Conservation (phyloP, 2,113 vertebrate genomes). For the Himantopus leucocephalus region DNA sequence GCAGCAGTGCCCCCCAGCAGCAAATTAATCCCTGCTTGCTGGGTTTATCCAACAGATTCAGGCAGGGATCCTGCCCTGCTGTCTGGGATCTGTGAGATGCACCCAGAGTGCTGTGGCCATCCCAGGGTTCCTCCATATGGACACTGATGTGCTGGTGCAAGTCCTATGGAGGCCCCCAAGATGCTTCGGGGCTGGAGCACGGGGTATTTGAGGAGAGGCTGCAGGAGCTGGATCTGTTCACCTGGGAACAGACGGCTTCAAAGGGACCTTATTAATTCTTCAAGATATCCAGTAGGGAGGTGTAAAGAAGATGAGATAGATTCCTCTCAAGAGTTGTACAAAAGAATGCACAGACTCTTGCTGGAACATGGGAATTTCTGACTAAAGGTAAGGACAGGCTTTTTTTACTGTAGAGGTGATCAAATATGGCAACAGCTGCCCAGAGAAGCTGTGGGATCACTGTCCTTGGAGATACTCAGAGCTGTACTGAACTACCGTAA, state of each 20-base stretch:
- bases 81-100: neutral
- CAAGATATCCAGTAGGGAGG: neutral
- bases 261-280: neutral
- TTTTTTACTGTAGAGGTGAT: neutral
- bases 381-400: neutral
- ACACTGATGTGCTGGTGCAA: accelerated
- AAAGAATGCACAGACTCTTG: neutral
- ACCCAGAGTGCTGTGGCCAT: neutral
- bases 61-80: neutral
- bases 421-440: neutral
- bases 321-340: neutral
- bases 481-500: neutral
- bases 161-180: neutral
- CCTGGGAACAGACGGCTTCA: neutral
- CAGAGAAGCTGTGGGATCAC: neutral
- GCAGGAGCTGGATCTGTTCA: neutral
- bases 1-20: accelerated
- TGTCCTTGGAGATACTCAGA: too few species aligned
- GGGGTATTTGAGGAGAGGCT: neutral
- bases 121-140: accelerated
- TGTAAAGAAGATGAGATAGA: neutral
- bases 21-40: neutral
- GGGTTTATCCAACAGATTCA: neutral
- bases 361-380: neutral
- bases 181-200: neutral